phyloP scores from a whole-genome alignment of 1,140 invertebrate species.

The Latrodectus geometricus region DNA sequence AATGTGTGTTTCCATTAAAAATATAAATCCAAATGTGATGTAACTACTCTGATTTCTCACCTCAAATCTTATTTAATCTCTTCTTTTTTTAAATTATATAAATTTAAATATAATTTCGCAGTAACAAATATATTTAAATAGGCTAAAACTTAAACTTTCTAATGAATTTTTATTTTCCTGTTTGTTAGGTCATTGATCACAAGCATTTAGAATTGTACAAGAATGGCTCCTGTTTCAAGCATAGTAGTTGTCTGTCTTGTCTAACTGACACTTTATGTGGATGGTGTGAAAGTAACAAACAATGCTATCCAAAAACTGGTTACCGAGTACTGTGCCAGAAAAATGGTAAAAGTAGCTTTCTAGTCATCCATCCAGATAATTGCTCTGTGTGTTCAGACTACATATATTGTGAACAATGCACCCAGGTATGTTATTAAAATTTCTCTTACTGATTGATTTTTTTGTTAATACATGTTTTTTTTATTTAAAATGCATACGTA shows the following conservation, averaged over 20 bases:
- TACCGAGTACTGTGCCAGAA: conserved; percentile 19
- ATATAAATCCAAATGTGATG: too few relatives aligned
- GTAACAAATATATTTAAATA: too few relatives aligned
- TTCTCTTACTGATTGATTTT: too few relatives aligned
- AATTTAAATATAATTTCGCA: too few relatives aligned
- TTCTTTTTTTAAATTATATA: too few relatives aligned
- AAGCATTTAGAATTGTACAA: conserved; percentile 89
- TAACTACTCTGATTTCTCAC: too few relatives aligned
- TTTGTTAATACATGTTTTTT: too few relatives aligned
- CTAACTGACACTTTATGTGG: conserved; percentile 88
- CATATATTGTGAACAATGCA: conserved; percentile 85
- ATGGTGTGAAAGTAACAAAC: conserved; percentile 79
- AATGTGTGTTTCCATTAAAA: too few relatives aligned
- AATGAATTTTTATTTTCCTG: too few relatives aligned
- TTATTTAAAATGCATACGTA: too few relatives aligned
- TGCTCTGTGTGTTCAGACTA: conserved; percentile 90
- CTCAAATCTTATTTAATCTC: too few relatives aligned
- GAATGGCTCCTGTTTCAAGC: conserved; percentile 79
- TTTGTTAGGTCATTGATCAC: conserved; percentile 79
- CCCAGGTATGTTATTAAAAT: conserved; percentile 67
- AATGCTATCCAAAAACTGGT: conserved; percentile 61
- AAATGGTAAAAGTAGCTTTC: conserved; percentile 76
- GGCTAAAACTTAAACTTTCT: too few relatives aligned
- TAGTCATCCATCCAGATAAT: conserved; percentile 82
- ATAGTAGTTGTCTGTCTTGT: conserved; percentile 88